Percentiles rank a stretch among this genome's conserved stretches.
Conservation (phyloP, 2,888 invertebrate genomes). For the Dynastes tityus region DNA sequence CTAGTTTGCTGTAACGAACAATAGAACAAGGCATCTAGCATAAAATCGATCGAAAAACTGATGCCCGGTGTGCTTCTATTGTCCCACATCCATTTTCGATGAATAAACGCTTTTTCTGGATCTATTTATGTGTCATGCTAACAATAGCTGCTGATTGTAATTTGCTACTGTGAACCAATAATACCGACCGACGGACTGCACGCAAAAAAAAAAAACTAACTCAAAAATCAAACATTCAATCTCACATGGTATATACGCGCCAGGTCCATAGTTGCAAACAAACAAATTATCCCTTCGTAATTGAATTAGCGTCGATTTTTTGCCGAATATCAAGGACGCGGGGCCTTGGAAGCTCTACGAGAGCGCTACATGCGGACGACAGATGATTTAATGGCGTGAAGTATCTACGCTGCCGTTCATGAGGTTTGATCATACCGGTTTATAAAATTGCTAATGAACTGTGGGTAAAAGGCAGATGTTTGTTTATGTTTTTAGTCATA, state of each 20-base stretch:
- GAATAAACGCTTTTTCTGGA: background rate
- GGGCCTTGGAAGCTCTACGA: background rate
- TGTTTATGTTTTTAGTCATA: too few species aligned
- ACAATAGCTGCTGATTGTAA: slow-evolving; percentile 34
- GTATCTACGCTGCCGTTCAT: background rate
- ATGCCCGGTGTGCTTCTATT: background rate
- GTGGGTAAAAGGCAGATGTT: too few species aligned
- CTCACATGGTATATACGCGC: background rate
- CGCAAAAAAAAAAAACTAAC: background rate
- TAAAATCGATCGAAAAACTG: background rate
- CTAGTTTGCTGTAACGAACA: too few species aligned
- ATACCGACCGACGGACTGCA: background rate
- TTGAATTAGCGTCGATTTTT: slow-evolving; percentile 40
- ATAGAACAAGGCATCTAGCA: background rate
- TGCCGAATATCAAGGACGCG: slow-evolving; percentile 26
- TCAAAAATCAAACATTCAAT: slow-evolving; percentile 21
- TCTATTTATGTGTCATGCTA: slow-evolving; percentile 26
- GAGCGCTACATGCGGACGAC: background rate
- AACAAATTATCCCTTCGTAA: slow-evolving; percentile 37
- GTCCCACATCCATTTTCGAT: slow-evolving; percentile 10
- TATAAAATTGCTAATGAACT: too few species aligned
- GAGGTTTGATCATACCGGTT: too few species aligned
- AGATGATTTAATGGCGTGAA: background rate
- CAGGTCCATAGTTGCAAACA: slow-evolving; percentile 2
- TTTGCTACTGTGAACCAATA: background rate